phyloP scores from a whole-genome alignment of 2,113 vertebrate genomes.

The Ursus arctos region DNA sequence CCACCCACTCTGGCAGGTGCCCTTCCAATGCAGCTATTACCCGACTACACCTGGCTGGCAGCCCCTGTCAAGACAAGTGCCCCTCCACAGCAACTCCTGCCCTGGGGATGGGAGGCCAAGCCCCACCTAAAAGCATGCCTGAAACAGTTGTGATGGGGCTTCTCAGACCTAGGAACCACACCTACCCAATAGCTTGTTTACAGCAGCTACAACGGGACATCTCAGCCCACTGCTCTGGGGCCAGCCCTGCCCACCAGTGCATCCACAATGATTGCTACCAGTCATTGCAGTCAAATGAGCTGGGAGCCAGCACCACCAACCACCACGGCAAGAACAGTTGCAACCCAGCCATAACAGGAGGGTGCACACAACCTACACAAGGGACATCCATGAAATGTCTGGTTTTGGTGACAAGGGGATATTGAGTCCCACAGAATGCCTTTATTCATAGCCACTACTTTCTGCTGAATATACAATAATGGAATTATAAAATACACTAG shows the following conservation, averaged over 20 bases:
- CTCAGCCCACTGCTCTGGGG: neutral
- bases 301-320: neutral
- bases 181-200: neutral
- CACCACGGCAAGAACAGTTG: neutral
- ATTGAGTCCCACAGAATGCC: neutral
- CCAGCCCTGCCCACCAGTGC: neutral
- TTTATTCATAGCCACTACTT: neutral
- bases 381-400: neutral
- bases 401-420: neutral
- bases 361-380: neutral
- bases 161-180: neutral
- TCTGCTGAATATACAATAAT: neutral
- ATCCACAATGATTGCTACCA: neutral
- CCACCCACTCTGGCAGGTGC: neutral
- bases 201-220: neutral
- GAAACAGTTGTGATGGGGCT: neutral
- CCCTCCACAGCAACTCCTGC: neutral
- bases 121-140: neutral
- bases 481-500: neutral
- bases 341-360: neutral
- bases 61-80: neutral
- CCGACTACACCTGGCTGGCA: neutral
- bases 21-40: neutral
- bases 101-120: neutral
- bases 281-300: neutral